phyloP scores from a whole-genome alignment of 2,888 invertebrate species.

The Pyrochroa serraticornis region DNA sequence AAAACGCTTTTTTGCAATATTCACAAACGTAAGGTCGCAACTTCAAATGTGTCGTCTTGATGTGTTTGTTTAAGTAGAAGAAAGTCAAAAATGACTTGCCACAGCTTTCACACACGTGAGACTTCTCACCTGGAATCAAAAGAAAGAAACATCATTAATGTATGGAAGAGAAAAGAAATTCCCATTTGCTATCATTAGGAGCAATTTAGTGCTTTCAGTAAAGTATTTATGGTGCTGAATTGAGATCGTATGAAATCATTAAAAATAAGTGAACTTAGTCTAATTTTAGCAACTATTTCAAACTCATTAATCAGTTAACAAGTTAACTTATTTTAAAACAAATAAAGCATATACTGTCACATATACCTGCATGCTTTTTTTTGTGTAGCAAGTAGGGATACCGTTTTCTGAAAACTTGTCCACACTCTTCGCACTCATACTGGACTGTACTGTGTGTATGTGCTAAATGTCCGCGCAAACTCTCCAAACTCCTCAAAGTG shows the following conservation, averaged over 20 bases:
- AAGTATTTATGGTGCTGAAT: too few species aligned
- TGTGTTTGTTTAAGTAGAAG: constrained; percentile 41
- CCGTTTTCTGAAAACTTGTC: constrained; percentile 31
- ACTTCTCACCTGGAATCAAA: constrained; percentile 36
- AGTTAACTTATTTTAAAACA: too few species aligned
- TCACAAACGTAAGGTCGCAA: constrained; percentile 43
- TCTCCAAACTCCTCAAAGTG: constrained; percentile 46
- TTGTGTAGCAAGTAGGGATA: constrained; percentile 34
- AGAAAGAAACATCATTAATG: too few species aligned
- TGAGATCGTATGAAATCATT: too few species aligned
- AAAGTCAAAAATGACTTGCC: constrained; percentile 42
- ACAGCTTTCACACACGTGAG: constrained; percentile 42
- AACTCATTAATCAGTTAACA: too few species aligned
- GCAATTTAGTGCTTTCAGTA: too few species aligned
- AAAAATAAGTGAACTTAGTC: too few species aligned
- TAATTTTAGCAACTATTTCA: too few species aligned
- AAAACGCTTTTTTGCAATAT: constrained; percentile 45
- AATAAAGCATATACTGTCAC: too few species aligned
- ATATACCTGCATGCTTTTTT: constrained; percentile 40
- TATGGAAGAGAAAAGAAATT: too few species aligned
- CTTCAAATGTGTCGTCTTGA: constrained; percentile 47
- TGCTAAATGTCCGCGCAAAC: constrained; percentile 38
- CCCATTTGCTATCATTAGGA: too few species aligned
- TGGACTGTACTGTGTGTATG: constrained; percentile 32
- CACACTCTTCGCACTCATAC: constrained; percentile 37